Percentiles rank a stretch among this genome's conserved stretches.
Conservation (phyloP, 2,113 vertebrate genomes). For the Eurystomus gularis region DNA sequence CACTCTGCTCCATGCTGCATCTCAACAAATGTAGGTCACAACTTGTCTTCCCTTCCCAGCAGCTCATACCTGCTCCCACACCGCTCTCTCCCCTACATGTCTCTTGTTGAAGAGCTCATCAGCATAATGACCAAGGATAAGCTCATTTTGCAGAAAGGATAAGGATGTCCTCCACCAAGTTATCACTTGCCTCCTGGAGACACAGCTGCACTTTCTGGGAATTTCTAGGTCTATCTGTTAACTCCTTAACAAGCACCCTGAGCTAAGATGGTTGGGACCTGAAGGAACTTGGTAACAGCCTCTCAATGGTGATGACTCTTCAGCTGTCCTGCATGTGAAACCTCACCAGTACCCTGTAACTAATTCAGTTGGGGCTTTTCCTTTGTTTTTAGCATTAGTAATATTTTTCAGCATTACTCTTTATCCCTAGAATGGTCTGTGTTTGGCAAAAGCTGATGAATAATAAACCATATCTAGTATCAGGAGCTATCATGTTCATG, state of each 20-base stretch:
- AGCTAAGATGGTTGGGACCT: neutral
- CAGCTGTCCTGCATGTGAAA: neutral
- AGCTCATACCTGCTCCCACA: neutral
- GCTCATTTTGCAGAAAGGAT: neutral
- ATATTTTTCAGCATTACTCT: neutral
- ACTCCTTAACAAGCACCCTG: neutral
- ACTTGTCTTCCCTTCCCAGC: neutral
- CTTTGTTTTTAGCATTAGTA: neutral
- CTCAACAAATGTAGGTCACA: neutral
- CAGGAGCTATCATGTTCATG: rapidly evolving
- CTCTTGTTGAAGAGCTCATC: neutral
- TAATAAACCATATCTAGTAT: rapidly evolving
- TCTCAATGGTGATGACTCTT: neutral
- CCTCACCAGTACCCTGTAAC: neutral
- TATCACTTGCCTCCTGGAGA: neutral
- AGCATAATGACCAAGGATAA: neutral
- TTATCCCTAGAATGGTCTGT: neutral
- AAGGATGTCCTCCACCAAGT: neutral
- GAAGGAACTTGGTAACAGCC: neutral
- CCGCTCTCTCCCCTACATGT: rapidly evolving
- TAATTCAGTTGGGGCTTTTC: neutral
- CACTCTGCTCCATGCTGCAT: neutral
- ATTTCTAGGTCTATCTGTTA: neutral
- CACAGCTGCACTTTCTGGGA: neutral
- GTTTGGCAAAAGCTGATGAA: neutral